Evolutionary conservation across 2,888 invertebrate species (phyloP).

Genomic region (Notocelia uddmanniana): DNA sequence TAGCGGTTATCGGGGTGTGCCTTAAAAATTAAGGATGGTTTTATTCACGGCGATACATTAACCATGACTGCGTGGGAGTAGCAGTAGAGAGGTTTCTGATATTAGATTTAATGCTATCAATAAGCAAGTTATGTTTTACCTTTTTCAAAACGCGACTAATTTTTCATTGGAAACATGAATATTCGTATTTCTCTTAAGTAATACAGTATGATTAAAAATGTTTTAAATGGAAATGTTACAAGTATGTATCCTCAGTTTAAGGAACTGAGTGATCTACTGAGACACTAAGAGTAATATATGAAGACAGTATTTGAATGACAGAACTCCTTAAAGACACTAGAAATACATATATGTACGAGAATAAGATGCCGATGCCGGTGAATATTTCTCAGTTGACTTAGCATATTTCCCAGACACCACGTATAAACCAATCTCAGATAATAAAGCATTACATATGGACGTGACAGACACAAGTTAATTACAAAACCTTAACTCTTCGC

Average conservation of each 20-base stretch:
- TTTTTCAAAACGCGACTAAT: no score
- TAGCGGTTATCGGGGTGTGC: conserved; percentile 9
- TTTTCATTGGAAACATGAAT: no score
- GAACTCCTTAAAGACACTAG: background rate
- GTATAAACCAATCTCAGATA: conserved; percentile 21
- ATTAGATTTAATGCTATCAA: background rate
- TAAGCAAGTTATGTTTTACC: no score
- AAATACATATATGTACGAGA: background rate
- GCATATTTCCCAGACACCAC: conserved; percentile 2
- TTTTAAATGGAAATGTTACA: no score
- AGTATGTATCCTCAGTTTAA: no score
- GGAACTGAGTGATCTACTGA: no score
- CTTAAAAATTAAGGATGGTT: background rate
- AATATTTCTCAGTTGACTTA: background rate
- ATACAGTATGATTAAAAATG: no score
- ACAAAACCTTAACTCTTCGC: background rate
- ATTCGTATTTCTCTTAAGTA: no score
- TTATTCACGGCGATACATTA: conserved; percentile 1
- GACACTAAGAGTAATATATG: no score
- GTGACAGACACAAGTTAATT: background rate
- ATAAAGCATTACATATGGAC: conserved; percentile 8
- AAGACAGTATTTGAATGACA: no score
- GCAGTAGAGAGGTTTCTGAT: background rate
- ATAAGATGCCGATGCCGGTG: no score
- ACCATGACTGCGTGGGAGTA: background rate